These are phyloP conservation scores for Stratiolaelaps scimitus DNA, from an alignment of 1,140 invertebrate species.

Conservation along the genomic window DNA sequence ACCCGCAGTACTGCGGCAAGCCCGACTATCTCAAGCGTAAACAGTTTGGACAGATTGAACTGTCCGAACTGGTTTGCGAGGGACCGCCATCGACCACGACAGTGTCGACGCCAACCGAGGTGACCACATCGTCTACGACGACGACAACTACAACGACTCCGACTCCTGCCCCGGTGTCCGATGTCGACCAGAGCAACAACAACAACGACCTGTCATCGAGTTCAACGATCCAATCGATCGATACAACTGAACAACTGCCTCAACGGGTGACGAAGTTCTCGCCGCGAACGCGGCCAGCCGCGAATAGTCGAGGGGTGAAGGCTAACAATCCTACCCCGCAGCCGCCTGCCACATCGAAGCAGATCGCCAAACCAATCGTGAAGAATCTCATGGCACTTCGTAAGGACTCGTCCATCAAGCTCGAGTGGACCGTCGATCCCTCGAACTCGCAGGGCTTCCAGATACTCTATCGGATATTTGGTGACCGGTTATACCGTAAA, in stretches of 20 bases:
- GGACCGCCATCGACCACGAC: constrained; percentile 37
- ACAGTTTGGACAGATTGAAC: constrained; percentile 71
- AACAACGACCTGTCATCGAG: constrained; percentile 33
- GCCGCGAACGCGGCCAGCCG: constrained; percentile 9
- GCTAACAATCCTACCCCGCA: constrained; percentile 1
- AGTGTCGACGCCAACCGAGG: constrained; percentile 25
- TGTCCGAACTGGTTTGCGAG: constrained; percentile 44
- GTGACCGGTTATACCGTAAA: constrained; percentile 73
- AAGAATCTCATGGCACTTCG: constrained; percentile 57
- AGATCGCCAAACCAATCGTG: constrained; percentile 58
- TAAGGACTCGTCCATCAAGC: constrained; percentile 52
- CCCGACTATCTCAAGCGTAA: constrained; percentile 60
- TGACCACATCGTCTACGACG: neutral
- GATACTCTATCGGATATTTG: constrained; percentile 75
- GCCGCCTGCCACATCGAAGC: constrained; percentile 17
- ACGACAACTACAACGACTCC: constrained; percentile 30
- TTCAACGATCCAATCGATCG: constrained; percentile 37
- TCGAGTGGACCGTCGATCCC: constrained; percentile 76
- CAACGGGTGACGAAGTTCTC: constrained; percentile 6
- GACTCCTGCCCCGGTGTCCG: constrained; percentile 30
- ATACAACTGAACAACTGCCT: constrained; percentile 34
- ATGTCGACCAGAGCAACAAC: neutral
- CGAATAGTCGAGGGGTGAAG: constrained; percentile 10
- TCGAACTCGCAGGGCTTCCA: constrained; percentile 70
- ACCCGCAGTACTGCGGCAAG: constrained; percentile 79